A percentile compares a stretch with the other conserved stretches of the same genome.
Evolutionary conservation across 2,888 invertebrate species (phyloP).

Genomic region (Diloba caeruleocephala): DNA sequence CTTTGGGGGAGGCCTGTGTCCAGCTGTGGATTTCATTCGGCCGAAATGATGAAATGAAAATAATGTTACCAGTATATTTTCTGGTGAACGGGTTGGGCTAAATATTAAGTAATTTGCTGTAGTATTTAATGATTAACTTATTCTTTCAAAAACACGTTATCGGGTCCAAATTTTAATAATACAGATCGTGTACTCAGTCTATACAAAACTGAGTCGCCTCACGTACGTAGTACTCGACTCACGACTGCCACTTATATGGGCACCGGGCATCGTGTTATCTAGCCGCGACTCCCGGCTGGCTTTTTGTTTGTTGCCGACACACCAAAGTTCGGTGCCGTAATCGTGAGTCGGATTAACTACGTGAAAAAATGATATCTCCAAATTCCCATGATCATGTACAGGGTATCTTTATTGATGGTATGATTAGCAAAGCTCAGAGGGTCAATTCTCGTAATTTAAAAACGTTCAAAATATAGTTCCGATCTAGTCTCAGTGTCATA

Average conservation of each 20-base stretch:
- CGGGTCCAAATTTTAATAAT: constrained; percentile 14
- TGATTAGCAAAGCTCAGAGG: constrained; percentile 1
- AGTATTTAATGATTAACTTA: too few relatives aligned
- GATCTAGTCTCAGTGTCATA: too few relatives aligned
- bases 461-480: too few relatives aligned
- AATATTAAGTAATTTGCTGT: too few relatives aligned
- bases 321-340: constrained; percentile 11
- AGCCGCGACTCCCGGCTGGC: constrained; percentile 46
- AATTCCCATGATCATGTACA: constrained; percentile 9
- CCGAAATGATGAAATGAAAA: too few relatives aligned
- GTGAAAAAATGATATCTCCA: neutral
- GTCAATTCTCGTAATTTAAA: too few relatives aligned
- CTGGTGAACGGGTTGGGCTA: too few relatives aligned
- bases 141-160: too few relatives aligned
- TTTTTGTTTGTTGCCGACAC: constrained; percentile 27
- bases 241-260: constrained; percentile 54
- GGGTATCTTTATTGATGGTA: neutral
- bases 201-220: constrained; percentile 21
- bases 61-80: too few relatives aligned
- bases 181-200: neutral
- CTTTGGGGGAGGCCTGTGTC: too few relatives aligned
- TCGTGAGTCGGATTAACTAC: constrained; percentile 8
- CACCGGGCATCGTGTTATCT: constrained; percentile 55
- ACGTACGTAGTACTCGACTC: constrained; percentile 30
- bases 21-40: too few relatives aligned